Base-by-base conservation (phyloP, 2,113 vertebrate species). In the Gila orcuttii region DNA sequence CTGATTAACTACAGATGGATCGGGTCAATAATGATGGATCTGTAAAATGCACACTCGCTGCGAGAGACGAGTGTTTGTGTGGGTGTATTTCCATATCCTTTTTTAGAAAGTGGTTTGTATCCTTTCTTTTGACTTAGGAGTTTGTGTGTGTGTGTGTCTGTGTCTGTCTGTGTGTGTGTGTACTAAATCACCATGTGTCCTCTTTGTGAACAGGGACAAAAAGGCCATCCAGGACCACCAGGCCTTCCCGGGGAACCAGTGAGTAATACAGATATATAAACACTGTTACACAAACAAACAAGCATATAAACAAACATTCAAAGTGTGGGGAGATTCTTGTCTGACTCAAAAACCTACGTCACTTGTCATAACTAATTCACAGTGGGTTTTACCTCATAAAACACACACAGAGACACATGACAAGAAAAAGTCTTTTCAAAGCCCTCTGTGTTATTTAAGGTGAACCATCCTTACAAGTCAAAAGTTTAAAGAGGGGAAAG, bases 231-330 rank as follows among this genome's bases (percentile, higher is more conserved):
- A 86, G 98, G 98, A 94, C 96, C 97, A 13, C 92, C 95, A 47
- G 97, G 98, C 91, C 96, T 98, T 87, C 97, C 98, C 64, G 98
- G 98, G 96, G 97, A 99, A 90, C 91, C 96, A 93, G 98, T 99
- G 91, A 97, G 97, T 95, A 86, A 77, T 15, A 79, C 90, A 86
- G 21, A 66, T 15, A 1, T 9, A 13, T 36, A 52, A 75, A 75
- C 47, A 45, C 9, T n/a, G 5, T 75, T 15, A 59, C 69, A 64
- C 55, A 60, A 23, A 57, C 79, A 68, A 79, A 82, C 73, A 76
- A 86, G 31, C 78, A 66, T 39, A n/a, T 17, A 25, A 57, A 75
- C 64, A 74, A 39, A 64, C 23, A 55, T 8, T 57, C 11, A 71
- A 71, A 71, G 21, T 55, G 75, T 23, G 47, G 28, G 74, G 47